Base-by-base conservation (phyloP, 1,140 invertebrate species). In the Sycophaga agraensis region DNA sequence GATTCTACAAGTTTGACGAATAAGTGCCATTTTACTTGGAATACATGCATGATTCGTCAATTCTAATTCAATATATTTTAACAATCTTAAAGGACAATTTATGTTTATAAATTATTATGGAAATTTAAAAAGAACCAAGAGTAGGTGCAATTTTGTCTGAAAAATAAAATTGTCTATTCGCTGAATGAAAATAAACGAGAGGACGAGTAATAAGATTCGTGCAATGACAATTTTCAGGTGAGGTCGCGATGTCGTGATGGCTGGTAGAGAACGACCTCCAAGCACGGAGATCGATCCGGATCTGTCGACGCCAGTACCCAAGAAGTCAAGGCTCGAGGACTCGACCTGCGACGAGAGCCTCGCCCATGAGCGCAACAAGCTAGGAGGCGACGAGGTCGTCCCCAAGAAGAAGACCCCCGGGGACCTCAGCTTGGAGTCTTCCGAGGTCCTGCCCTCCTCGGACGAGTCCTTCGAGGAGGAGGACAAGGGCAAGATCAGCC, bases 191-290 rank as follows among this genome's bases (percentile, higher is more conserved):
- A 49, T 9, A n/a, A n/a, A n/a, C n/a, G n/a, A n/a, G n/a, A n/a
- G n/a, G n/a, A n/a, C n/a, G n/a, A n/a, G n/a, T n/a, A n/a, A n/a
- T n/a, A n/a, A n/a, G n/a, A n/a, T n/a, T n/a, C n/a, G n/a, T n/a
- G n/a, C n/a, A n/a, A n/a, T n/a, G n/a, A n/a, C n/a, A 34, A 31
- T 34, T 59, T 51, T 43, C 51, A 75, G 74, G 63, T 66, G 46
- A 69, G 59, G 53, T 49, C 65, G 66, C 69, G 43, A 75, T 77
- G 75, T 70, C 66, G 74, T 77, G 70, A 78, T 78, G 75, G 75
- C 76, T 48, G 73, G 70, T 53, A 77, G 69, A 57, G 69, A 70
- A 21, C 70, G 72, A 63, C 69, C 68, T 59, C 67, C 70, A 61
- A 72, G 59, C 60, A 64, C 67, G 49, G 74, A 76, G 69, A 68